phyloP scores from a whole-genome alignment of 2,888 invertebrate genomes.

The Caenorhabditis sinica region DNA sequence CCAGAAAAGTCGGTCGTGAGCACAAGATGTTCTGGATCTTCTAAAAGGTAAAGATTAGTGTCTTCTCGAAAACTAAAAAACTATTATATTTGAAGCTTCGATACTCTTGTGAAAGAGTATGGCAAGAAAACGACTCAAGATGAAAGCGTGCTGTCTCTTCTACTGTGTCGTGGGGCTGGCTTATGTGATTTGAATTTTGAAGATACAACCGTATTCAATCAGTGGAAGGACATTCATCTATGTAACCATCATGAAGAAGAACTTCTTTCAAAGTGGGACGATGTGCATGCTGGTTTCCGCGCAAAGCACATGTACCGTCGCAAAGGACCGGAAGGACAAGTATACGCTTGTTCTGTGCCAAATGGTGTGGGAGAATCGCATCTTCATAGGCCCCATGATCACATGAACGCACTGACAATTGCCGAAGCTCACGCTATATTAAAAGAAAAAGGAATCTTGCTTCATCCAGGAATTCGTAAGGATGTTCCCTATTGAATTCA shows the following conservation, averaged over 20 bases:
- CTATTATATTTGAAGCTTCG: no score
- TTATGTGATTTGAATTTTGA: background rate
- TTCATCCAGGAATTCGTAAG: conserved; percentile 25
- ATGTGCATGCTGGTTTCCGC: background rate
- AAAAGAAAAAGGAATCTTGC: background rate
- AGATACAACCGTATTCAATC: background rate
- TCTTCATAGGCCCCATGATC: background rate
- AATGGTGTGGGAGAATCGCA: no score
- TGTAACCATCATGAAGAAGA: background rate
- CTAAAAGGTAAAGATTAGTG: no score
- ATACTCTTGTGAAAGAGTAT: no score
- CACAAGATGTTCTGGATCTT: no score
- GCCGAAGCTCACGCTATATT: background rate
- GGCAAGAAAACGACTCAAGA: background rate
- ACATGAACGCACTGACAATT: background rate
- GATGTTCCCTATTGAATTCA: background rate
- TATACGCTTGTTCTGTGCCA: conserved; percentile 3
- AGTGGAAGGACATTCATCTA: background rate
- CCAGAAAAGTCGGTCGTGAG: background rate
- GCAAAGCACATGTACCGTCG: background rate
- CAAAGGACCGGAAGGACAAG: no score
- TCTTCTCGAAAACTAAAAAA: no score
- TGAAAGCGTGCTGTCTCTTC: background rate
- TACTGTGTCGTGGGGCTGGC: conserved; percentile 2
- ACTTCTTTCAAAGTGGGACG: background rate